phyloP scores from a whole-genome alignment of 2,888 invertebrate genomes.

The Morpho deidamia region DNA sequence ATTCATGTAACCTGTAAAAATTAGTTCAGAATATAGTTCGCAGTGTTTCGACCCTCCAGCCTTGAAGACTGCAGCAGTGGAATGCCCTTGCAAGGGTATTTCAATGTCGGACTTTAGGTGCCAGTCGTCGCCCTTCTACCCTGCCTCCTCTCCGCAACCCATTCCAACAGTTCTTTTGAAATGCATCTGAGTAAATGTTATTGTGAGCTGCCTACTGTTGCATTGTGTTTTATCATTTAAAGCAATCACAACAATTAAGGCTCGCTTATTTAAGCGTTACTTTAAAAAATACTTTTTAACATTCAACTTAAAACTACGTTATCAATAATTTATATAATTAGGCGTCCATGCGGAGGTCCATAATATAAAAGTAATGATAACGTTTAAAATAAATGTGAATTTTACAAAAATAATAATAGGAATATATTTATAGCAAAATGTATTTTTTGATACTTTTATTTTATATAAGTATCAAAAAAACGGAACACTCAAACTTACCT shows the following conservation, averaged over 20 bases:
- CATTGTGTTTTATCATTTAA: slow-evolving; percentile 8
- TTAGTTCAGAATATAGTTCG: slow-evolving; percentile 30
- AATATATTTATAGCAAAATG: too few species aligned
- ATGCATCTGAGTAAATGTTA: slow-evolving; percentile 52
- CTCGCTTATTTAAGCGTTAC: too few species aligned
- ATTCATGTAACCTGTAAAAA: slow-evolving; percentile 9
- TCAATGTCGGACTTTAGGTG: slow-evolving; percentile 69
- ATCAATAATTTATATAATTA: too few species aligned
- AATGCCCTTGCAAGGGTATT: slow-evolving; percentile 71
- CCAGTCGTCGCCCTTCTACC: slow-evolving; percentile 67
- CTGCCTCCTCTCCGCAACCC: slow-evolving; percentile 38
- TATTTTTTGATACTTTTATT: too few species aligned
- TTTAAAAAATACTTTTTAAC: too few species aligned
- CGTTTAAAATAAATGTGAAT: too few species aligned
- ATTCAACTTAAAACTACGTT: too few species aligned
- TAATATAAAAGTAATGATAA: too few species aligned
- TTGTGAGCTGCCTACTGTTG: slow-evolving; percentile 17
- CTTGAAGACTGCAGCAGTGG: slow-evolving; percentile 64
- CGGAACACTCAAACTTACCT: too few species aligned
- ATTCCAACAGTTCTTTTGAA: slow-evolving; percentile 39
- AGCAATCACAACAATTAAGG: slow-evolving; percentile 4
- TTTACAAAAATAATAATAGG: too few species aligned
- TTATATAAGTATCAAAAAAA: too few species aligned
- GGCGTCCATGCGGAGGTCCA: too few species aligned
- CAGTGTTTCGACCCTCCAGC: slow-evolving; percentile 37